Base-by-base conservation (phyloP, 2,113 vertebrate species). In the Ornithorhynchus anatinus region DNA sequence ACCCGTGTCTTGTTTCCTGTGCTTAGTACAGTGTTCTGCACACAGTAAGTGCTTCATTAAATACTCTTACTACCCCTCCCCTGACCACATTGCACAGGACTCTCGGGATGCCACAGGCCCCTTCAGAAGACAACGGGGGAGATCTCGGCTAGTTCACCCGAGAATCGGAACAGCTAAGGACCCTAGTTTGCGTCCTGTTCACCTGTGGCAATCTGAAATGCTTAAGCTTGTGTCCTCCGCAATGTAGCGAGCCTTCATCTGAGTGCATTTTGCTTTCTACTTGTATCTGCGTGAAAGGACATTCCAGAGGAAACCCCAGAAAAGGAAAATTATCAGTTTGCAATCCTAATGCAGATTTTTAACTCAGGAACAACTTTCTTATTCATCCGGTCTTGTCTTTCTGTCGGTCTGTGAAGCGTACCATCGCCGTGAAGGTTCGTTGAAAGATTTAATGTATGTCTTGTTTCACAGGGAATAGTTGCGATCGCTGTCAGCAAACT, bases 321-420 rank as follows among this genome's bases (percentile, higher is more conserved):
- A 70, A 57, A 58, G 25, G 37, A 25, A 64, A 73, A 52, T 36
- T 45, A 17, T 45, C 62, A 36, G 29, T 75, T 86, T 48, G 75
- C 52, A 20, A 57, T 77, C 32, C 29, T 71, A 16, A 71, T n/a
- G 71, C 32, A 69, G 48, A 38, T 57, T 74, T n/a, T 79, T 82
- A 81, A 87, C 91, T 92, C 89, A 91, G 91, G 90, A 91, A 86
- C 79, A 56, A 7, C 47, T 66, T 73, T 59, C 58, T 36, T 73
- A 20, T 1, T 59, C 54, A 50, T 50, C 42, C 13, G 40, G 45
- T 10, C 10, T 59, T 72, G 2, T 63, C 53, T 76, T 74, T 58
- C 59, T 59, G 9, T 63, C 36, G 3, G 54, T 39, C 31, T 59
- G 57, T 59, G 2, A 77, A 11, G 31, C 60, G 65, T 29, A 33